These are phyloP conservation scores for Plebejus anna DNA, from an alignment of 2,888 invertebrate species.

Conservation along the genomic window DNA sequence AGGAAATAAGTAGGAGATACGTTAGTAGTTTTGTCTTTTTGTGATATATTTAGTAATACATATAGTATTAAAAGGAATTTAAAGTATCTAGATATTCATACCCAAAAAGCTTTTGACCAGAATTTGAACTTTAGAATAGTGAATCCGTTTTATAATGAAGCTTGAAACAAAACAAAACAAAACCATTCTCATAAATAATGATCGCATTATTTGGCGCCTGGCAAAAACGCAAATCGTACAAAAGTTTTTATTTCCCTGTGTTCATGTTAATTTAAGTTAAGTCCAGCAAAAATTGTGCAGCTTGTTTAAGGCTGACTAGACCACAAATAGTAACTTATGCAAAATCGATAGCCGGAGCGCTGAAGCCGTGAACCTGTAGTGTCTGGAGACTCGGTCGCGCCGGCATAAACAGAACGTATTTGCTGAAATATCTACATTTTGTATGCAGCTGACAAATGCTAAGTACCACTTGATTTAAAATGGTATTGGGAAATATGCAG, in stretches of 20 bases:
- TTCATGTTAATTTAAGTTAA: conserved; percentile 27
- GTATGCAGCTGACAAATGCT: conserved; percentile 27
- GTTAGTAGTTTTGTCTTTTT: background rate
- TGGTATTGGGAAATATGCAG: conserved; percentile 9
- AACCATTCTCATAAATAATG: conserved; percentile 22
- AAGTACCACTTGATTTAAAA: conserved; percentile 24
- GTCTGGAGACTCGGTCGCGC: conserved; percentile 41
- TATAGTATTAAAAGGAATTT: background rate
- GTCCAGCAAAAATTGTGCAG: conserved; percentile 27
- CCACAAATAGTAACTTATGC: conserved; percentile 53
- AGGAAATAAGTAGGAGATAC: background rate
- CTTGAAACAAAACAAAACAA: background rate
- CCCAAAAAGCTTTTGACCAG: background rate
- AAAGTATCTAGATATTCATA: background rate
- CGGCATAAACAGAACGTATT: conserved; percentile 32
- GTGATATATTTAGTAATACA: background rate
- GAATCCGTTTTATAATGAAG: conserved; percentile 4
- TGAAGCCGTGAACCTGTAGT: conserved; percentile 32
- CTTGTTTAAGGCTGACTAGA: conserved; percentile 38
- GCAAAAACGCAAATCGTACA: background rate
- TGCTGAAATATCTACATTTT: conserved; percentile 25
- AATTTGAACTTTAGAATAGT: background rate
- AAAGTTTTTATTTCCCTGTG: conserved; percentile 16
- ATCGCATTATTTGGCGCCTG: conserved; percentile 5
- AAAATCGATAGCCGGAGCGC: conserved; percentile 53